phyloP scores from a whole-genome alignment of 2,888 invertebrate genomes.

The Caenorhabditis virilis region DNA sequence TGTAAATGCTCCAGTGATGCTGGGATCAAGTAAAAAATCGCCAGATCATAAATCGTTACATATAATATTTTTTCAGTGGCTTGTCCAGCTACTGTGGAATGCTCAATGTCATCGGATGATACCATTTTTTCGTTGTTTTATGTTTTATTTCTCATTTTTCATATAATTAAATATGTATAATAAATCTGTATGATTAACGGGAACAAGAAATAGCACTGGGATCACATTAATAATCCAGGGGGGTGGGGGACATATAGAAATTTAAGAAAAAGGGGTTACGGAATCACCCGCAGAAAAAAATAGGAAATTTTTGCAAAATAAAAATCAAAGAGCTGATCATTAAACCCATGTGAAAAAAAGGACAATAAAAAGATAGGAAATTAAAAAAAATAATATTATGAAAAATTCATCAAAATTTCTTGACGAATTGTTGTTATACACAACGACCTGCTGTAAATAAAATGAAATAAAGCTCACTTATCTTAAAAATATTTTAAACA shows the following conservation, averaged over 20 bases:
- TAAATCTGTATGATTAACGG: neutral
- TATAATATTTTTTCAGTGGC: conserved; percentile 40
- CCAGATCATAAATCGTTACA: too few species aligned
- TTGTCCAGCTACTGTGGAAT: conserved; percentile 49
- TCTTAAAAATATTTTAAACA: too few species aligned
- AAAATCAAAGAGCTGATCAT: too few species aligned
- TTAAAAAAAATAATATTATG: too few species aligned
- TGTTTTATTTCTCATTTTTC: neutral
- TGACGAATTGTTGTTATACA: too few species aligned
- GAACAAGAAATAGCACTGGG: neutral
- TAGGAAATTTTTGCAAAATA: neutral
- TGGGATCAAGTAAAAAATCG: conserved; percentile 61
- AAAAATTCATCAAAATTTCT: too few species aligned
- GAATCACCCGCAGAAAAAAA: neutral
- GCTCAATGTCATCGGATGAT: conserved; percentile 45
- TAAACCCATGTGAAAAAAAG: neutral
- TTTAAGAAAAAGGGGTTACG: neutral
- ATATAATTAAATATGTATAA: neutral
- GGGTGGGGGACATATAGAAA: neutral
- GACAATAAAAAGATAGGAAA: conserved; percentile 1
- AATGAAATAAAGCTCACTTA: too few species aligned
- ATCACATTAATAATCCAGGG: neutral
- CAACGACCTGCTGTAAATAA: too few species aligned
- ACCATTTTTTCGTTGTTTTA: neutral
- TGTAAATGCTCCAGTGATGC: conserved; percentile 61